Evolutionary conservation across 2,113 vertebrate genomes (phyloP).

Genomic region (Poeciliopsis prolifica): DNA sequence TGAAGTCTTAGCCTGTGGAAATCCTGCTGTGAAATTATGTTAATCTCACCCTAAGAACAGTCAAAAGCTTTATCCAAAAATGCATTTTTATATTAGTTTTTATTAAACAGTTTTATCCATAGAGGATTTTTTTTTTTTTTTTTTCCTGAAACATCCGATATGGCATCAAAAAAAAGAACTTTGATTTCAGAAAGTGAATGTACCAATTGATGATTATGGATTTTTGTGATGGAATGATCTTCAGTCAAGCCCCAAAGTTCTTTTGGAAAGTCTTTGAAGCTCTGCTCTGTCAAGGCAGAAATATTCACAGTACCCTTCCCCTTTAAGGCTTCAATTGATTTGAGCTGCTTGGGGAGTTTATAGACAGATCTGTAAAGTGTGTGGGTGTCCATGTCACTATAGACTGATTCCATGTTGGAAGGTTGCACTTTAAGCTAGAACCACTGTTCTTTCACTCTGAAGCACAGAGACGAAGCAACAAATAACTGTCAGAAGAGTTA

Average conservation of each 20-base stretch:
- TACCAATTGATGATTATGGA: slow-evolving; percentile 47
- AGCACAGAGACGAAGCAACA: slow-evolving; percentile 23
- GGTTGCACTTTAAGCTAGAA: slow-evolving; percentile 45
- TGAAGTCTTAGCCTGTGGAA: slow-evolving; percentile 64
- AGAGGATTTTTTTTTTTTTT: not conserved
- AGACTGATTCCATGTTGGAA: slow-evolving; percentile 53
- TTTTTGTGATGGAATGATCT: slow-evolving; percentile 47
- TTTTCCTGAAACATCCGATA: slow-evolving; percentile 45
- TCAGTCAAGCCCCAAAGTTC: slow-evolving; percentile 56
- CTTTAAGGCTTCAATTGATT: slow-evolving; percentile 55
- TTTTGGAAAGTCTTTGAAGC: slow-evolving; percentile 46
- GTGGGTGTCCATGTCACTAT: slow-evolving; percentile 57
- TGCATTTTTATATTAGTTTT: not conserved
- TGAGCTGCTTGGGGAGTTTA: slow-evolving; percentile 51
- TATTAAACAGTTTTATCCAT: not conserved
- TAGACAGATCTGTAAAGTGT: slow-evolving; percentile 51
- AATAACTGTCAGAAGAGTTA: slow-evolving; percentile 28
- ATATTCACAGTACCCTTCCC: slow-evolving; percentile 44
- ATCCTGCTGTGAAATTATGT: slow-evolving; percentile 68
- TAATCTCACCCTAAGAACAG: slow-evolving; percentile 61
- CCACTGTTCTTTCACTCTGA: slow-evolving; percentile 22
- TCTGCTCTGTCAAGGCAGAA: slow-evolving; percentile 43
- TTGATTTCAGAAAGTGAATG: slow-evolving; percentile 21
- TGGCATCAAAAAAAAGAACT: slow-evolving; percentile 25
- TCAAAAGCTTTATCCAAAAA: slow-evolving; percentile 38